Evolutionary conservation across 1,140 invertebrate genomes (phyloP), one percentile per base, ranked within the genome.

Genomic region (Aricia agestis): DNA sequence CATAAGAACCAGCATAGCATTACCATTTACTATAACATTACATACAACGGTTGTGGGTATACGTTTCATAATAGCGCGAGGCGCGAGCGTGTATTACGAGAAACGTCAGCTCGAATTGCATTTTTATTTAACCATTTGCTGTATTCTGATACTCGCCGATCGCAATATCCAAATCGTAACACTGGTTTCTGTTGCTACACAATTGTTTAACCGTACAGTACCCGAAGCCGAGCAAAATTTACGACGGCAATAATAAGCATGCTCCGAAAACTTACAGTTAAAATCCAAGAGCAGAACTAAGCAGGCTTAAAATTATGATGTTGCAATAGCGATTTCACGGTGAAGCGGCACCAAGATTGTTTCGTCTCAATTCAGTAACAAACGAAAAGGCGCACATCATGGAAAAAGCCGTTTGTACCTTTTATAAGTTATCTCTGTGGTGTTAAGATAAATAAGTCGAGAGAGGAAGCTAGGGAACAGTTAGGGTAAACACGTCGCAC

Each of bases 401-500:
- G 45, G 10, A 52, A 52, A 1, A 36, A 36, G 36, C 36, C 36
- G 36, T 25, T 52, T 52, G 10, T 52, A 52, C 45, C 45, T 52
- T 45, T 52, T 41, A 17, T 19, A 19, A 10, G 58, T 17, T 36
- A 13, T 57, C 15, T 10, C 19, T 36, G 36, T 52, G 13, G 13
- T 52, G 45, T 52, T 52, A 36, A 36, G 36, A 36, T 52, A 52
- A 52, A 52, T 52, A 52, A 13, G 45, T 52, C 45, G 45, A 41
- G 57, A 32, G 17, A 36, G 68, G 68, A 59, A 58, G 59, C 25
- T 58, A 59, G 32, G 13, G 66, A 67, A 68, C 67, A 31, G 52
- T 61, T 19, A 32, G 31, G 18, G 68, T 71, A 66, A 66, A 71
- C 70, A 66, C 13, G 25, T 25, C 42, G 25, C 69, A 70, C 70